Conservation (phyloP, 2,113 vertebrate genomes). For the Hiodon alosoides region DNA sequence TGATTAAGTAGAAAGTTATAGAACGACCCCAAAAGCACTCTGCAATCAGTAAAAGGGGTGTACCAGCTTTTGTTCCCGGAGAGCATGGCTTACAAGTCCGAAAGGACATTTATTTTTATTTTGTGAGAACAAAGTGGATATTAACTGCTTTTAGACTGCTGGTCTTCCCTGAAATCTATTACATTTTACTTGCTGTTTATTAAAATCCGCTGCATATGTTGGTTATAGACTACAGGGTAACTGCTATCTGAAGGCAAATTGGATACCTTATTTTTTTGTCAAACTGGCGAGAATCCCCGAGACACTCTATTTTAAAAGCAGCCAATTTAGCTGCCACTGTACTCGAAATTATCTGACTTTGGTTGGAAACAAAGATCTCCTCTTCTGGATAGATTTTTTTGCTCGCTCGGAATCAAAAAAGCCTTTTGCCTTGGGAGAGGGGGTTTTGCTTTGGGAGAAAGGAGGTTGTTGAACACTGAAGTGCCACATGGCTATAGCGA, state of each 20-base stretch:
- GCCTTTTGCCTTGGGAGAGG: not conserved
- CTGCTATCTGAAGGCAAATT: conserved; percentile 5
- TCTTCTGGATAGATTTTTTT: conserved; percentile 18
- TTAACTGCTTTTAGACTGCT: conserved; percentile 12
- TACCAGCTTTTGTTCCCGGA: not conserved
- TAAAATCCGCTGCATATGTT: conserved; percentile 6
- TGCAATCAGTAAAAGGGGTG: not conserved
- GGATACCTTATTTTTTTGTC: conserved; percentile 20
- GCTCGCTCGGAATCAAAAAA: conserved; percentile 8
- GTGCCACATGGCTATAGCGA: not conserved
- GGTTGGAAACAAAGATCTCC: conserved; percentile 20
- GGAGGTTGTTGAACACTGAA: conserved; percentile 3
- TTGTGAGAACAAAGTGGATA: conserved; percentile 9
- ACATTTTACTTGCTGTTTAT: conserved; percentile 3
- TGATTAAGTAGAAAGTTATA: not conserved
- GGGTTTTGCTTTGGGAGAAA: not conserved
- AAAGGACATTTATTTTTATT: not conserved
- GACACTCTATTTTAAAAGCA: conserved; percentile 26
- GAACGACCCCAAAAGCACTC: not conserved
- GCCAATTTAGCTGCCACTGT: conserved; percentile 22
- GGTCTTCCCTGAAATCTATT: conserved; percentile 13
- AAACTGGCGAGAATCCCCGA: conserved; percentile 22
- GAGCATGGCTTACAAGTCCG: not conserved
- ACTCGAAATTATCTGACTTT: conserved; percentile 26
- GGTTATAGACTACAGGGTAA: not conserved